phyloP scores from a whole-genome alignment of 2,888 invertebrate species.

The Zhengitettix transpicula region DNA sequence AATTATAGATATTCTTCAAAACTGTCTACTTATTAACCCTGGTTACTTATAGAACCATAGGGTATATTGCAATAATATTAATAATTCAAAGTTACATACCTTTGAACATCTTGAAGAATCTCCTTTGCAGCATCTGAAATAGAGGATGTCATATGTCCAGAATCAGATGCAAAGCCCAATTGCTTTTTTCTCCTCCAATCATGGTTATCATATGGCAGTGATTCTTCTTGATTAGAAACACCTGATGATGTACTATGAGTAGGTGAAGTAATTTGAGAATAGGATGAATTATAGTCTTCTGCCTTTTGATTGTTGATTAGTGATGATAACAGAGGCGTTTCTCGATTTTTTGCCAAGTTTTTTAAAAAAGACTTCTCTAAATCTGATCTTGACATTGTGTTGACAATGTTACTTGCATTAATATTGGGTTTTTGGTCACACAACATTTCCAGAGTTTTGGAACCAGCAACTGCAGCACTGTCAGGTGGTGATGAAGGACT shows the following conservation, averaged over 20 bases:
- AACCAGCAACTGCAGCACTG: slow-evolving; percentile 21
- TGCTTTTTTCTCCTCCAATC: slow-evolving; percentile 5
- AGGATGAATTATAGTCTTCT: not conserved
- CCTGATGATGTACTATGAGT: not conserved
- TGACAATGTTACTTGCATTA: too few relatives aligned
- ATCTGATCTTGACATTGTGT: too few relatives aligned
- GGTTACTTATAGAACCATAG: too few relatives aligned
- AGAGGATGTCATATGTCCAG: not conserved
- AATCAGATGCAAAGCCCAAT: too few relatives aligned
- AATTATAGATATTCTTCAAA: too few relatives aligned
- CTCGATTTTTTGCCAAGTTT: not conserved
- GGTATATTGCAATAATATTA: too few relatives aligned
- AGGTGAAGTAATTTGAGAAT: not conserved
- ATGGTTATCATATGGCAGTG: slow-evolving; percentile 12
- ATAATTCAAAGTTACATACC: slow-evolving; percentile 25
- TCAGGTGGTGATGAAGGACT: slow-evolving; percentile 26
- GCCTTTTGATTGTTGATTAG: slow-evolving; percentile 10
- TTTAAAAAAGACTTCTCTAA: too few relatives aligned
- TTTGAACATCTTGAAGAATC: slow-evolving; percentile 48
- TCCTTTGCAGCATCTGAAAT: slow-evolving; percentile 32
- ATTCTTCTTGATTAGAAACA: not conserved
- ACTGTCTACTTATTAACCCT: too few relatives aligned
- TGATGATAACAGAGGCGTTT: slow-evolving; percentile 11
- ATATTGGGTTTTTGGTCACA: not conserved
- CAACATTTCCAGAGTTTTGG: slow-evolving; percentile 24